phyloP scores from a whole-genome alignment of 2,113 vertebrate species.

The Scolopax mira region DNA sequence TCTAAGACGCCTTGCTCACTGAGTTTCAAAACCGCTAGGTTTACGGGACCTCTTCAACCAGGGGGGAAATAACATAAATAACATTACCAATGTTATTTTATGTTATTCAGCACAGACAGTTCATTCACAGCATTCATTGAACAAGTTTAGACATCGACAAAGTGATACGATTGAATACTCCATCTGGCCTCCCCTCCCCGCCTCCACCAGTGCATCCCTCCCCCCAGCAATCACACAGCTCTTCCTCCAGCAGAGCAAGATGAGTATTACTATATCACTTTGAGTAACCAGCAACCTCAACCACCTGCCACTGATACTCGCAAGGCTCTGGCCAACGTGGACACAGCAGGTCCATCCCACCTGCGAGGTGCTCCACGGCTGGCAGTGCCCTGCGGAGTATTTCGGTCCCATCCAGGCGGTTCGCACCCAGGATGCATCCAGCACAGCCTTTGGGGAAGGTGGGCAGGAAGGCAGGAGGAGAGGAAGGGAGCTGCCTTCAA shows the following conservation, averaged over 20 bases:
- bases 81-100: slow-evolving; percentile 99
- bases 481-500: slow-evolving; percentile 22
- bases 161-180: slow-evolving; percentile 96
- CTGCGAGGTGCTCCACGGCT: slow-evolving; percentile 51
- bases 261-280: slow-evolving; percentile 98
- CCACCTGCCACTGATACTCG: slow-evolving; percentile 69
- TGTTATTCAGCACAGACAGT: slow-evolving; percentile 93
- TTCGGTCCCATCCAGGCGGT: not conserved
- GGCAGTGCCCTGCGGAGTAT: slow-evolving; percentile 65
- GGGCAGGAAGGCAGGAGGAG: not conserved
- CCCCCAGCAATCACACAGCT: slow-evolving; percentile 72
- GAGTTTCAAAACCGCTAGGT: slow-evolving; percentile 99
- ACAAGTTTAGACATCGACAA: slow-evolving; percentile 84
- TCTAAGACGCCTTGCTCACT: slow-evolving; percentile 99
- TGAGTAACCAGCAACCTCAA: slow-evolving; percentile 95
- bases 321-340: slow-evolving; percentile 63
- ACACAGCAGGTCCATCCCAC: slow-evolving; percentile 54
- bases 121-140: slow-evolving; percentile 86
- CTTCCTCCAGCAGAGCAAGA: slow-evolving; percentile 84
- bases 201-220: slow-evolving; percentile 79
- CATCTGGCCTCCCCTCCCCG: slow-evolving; percentile 82
- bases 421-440: not conserved
- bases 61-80: slow-evolving; percentile 99
- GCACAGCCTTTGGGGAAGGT: slow-evolving; percentile 11
- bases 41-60: slow-evolving; percentile 98